phyloP scores from a whole-genome alignment of 1,140 invertebrate species.

The Saccostrea glomerata region DNA sequence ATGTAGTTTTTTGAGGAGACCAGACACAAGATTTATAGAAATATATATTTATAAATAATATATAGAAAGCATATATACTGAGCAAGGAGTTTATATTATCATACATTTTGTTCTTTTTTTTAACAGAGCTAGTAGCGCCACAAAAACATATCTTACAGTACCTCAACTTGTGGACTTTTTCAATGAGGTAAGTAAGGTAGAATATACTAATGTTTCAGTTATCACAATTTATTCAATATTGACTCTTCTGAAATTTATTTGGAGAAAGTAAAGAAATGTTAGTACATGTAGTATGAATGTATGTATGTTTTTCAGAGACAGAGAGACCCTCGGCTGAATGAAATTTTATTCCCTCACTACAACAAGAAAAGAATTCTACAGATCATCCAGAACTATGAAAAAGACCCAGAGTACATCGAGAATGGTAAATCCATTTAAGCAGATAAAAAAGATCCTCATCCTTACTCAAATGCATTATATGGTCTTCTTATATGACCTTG shows the following conservation, averaged over 20 bases:
- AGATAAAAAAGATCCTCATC: no score
- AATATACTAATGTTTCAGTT: no score
- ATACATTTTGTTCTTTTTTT: slow-evolving; percentile 3
- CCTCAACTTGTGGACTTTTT: slow-evolving; percentile 91
- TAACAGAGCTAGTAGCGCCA: slow-evolving; percentile 49
- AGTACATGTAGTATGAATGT: not conserved
- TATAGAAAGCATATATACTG: no score
- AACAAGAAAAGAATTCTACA: slow-evolving; percentile 95
- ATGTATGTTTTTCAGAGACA: slow-evolving; percentile 85
- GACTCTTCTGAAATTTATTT: not conserved
- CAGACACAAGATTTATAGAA: no score
- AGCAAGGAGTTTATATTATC: no score
- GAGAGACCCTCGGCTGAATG: slow-evolving; percentile 98
- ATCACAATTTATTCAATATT: no score
- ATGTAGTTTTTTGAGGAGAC: no score
- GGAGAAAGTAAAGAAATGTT: not conserved
- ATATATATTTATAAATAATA: no score
- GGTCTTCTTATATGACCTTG: no score
- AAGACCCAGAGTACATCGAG: slow-evolving; percentile 88
- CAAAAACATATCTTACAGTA: slow-evolving; percentile 63
- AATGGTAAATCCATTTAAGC: slow-evolving; percentile 82
- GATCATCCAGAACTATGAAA: slow-evolving; percentile 97
- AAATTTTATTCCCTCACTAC: slow-evolving; percentile 98
- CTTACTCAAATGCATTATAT: no score
- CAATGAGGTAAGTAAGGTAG: slow-evolving; percentile 86